These are phyloP conservation scores for Channallabes apus DNA, from an alignment of 2,797 vertebrate genomes.

Conservation along the genomic window DNA sequence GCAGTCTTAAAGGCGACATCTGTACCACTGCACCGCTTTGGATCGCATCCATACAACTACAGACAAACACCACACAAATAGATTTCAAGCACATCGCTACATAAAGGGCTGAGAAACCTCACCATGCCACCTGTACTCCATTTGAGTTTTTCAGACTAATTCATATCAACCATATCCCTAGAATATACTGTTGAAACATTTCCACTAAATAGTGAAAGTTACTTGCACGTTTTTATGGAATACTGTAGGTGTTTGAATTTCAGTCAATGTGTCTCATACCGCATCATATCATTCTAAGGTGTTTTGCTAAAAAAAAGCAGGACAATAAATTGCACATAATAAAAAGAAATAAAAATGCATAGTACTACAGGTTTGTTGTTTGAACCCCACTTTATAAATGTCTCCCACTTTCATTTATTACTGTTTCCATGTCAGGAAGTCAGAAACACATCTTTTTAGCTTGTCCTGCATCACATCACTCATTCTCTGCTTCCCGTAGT, in stretches of 20 bases:
- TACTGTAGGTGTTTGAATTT: too few relatives aligned
- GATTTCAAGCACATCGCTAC: not conserved
- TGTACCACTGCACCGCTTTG: not conserved
- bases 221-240: not conserved
- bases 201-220: not conserved
- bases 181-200: not conserved
- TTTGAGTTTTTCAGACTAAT: not conserved
- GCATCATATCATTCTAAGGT: too few relatives aligned
- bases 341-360: not conserved
- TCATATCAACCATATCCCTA: not conserved
- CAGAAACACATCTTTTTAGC: conserved; percentile 69
- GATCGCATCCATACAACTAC: not conserved
- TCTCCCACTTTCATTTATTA: conserved; percentile 43
- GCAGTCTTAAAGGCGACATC: too few relatives aligned
- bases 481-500: not conserved
- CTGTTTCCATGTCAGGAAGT: conserved; percentile 44
- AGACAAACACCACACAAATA: not conserved
- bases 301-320: conserved; percentile 9
- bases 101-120: not conserved
- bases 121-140: too few relatives aligned
- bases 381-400: conserved; percentile 18
- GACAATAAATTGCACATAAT: not conserved
- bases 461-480: conserved; percentile 61
- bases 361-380: conserved; percentile 1
- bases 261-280: not conserved